Evolutionary conservation across 2,888 invertebrate species (phyloP).

Genomic region (Lasioglossum lativentre): DNA sequence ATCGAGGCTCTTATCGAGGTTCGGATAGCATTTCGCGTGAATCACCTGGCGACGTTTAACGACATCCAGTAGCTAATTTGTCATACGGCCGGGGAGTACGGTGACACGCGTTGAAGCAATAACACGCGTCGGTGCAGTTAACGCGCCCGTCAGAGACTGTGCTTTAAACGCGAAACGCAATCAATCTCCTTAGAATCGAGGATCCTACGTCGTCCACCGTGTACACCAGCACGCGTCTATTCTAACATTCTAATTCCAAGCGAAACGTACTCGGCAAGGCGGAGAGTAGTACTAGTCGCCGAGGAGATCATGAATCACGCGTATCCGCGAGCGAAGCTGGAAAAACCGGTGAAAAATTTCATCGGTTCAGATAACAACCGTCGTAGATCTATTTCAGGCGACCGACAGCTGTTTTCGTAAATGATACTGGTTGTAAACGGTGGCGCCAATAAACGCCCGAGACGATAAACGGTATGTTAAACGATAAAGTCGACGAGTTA

Average conservation of each 20-base stretch:
- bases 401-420: neutral
- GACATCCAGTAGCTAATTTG: conserved; percentile 71
- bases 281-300: neutral
- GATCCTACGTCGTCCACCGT: neutral
- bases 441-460: neutral
- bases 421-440: neutral
- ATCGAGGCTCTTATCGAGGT: conserved; percentile 66
- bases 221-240: neutral
- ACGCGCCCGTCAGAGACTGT: conserved; percentile 46
- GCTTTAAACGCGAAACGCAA: conserved; percentile 57
- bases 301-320: neutral
- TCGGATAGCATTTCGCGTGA: conserved; percentile 72
- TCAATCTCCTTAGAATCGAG: conserved; percentile 51
- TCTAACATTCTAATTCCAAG: conserved; percentile 41
- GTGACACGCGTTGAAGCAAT: conserved; percentile 71
- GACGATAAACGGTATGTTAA: neutral
- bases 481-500: neutral
- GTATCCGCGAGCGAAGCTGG: neutral
- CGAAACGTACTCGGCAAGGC: neutral
- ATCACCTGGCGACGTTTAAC: conserved; percentile 73
- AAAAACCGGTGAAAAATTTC: neutral
- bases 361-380: neutral
- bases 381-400: neutral
- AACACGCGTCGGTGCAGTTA: conserved; percentile 63
- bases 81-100: conserved; percentile 64